Evolutionary conservation across 2,797 vertebrate genomes (phyloP).

Genomic region (Lacerta agilis): DNA sequence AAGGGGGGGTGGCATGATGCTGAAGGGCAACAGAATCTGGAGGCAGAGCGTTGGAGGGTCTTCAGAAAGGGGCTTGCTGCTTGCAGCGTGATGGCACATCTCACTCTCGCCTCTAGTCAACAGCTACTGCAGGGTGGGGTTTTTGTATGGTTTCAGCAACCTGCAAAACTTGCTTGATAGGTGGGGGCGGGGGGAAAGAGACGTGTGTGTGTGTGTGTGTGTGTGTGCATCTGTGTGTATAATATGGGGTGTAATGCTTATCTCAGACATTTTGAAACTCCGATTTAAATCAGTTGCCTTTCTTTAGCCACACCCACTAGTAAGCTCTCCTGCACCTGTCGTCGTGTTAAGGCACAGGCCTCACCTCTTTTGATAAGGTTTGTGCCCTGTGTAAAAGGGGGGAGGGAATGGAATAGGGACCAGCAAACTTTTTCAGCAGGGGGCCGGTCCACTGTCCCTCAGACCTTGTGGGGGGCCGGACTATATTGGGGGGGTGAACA

Average conservation of each 20-base stretch:
- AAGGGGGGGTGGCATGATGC: neutral
- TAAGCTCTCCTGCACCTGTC: no score
- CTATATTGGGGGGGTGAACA: no score
- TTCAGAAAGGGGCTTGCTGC: neutral
- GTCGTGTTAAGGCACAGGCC: neutral
- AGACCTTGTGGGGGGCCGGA: no score
- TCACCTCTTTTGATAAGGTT: neutral
- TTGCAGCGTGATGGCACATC: neutral
- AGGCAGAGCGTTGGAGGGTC: neutral
- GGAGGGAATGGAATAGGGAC: neutral
- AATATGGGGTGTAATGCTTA: neutral
- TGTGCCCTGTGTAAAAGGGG: neutral
- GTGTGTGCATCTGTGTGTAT: neutral
- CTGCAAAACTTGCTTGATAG: neutral
- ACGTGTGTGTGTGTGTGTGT: neutral
- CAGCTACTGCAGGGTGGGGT: neutral
- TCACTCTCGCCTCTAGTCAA: neutral
- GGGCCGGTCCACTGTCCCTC: no score
- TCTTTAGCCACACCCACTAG: neutral
- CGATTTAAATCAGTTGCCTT: neutral
- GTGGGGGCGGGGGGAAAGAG: neutral
- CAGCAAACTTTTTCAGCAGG: no score
- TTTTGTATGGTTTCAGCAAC: neutral
- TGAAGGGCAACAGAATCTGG: no score
- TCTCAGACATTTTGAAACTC: neutral